Percentiles rank a stretch among this genome's conserved stretches.
phyloP scores from a whole-genome alignment of 1,140 invertebrate species.

The Halictus rubicundus region DNA sequence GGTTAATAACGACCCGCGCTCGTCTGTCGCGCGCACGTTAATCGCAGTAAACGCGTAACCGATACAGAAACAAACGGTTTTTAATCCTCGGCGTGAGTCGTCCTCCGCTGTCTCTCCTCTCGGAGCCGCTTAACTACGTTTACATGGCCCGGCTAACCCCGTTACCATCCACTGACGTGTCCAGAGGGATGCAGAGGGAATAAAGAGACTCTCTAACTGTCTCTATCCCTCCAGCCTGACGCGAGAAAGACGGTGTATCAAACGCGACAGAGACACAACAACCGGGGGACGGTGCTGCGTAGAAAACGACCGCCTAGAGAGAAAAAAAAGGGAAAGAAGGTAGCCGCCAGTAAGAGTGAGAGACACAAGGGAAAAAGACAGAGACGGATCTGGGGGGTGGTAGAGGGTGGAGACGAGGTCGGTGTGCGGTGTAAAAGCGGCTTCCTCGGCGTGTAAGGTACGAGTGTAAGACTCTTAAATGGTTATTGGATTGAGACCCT shows the following conservation, averaged over 20 bases:
- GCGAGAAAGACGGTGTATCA: neutral
- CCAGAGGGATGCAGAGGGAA: constrained; percentile 46
- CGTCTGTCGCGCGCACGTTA: neutral
- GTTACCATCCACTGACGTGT: constrained; percentile 54
- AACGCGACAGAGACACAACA: neutral
- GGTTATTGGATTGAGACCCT: constrained; percentile 67
- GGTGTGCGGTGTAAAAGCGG: constrained; percentile 56
- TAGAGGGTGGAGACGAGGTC: constrained; percentile 6
- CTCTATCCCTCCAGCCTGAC: too few relatives aligned
- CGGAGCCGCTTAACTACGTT: constrained; percentile 45
- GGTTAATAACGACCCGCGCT: too few relatives aligned
- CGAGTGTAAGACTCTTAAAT: constrained; percentile 66
- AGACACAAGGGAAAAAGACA: too few relatives aligned
- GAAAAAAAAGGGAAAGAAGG: too few relatives aligned
- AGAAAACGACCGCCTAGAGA: too few relatives aligned
- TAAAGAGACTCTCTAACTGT: neutral
- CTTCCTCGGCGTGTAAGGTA: constrained; percentile 63
- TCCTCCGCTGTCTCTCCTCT: constrained; percentile 16
- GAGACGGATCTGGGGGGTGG: too few relatives aligned
- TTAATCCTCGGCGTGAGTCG: constrained; percentile 42
- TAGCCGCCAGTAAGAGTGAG: too few relatives aligned
- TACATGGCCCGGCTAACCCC: constrained; percentile 55
- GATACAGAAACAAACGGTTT: constrained; percentile 55
- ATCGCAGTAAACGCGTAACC: constrained; percentile 27
- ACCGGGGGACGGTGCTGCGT: too few relatives aligned